These are phyloP conservation scores for Brachionus paranguensis DNA, from an alignment of 1,140 invertebrate species.

Conservation along the genomic window DNA sequence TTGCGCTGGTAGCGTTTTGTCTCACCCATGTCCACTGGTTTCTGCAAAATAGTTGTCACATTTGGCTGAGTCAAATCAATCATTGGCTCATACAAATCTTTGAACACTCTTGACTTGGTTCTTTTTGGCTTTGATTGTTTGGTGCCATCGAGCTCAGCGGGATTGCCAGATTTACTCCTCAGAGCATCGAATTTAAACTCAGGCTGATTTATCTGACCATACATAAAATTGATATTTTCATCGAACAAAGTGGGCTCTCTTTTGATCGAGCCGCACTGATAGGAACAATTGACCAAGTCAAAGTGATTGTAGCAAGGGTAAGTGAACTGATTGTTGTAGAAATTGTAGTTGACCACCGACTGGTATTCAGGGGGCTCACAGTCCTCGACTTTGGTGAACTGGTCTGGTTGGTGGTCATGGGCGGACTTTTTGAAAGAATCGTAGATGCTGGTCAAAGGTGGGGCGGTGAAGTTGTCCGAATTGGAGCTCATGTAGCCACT, in stretches of 20 bases:
- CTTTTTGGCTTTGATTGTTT: not conserved
- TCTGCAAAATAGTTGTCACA: slow-evolving; percentile 1
- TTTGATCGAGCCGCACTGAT: not conserved
- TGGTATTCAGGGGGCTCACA: not conserved
- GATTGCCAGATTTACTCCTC: not conserved
- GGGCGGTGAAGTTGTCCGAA: not conserved
- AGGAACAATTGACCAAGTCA: not conserved
- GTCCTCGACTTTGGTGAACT: not conserved
- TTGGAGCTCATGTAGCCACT: not conserved
- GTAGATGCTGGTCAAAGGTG: not conserved
- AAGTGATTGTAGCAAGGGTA: not conserved
- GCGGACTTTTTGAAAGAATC: not conserved
- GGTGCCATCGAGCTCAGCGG: not conserved
- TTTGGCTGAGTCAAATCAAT: slow-evolving; percentile 25
- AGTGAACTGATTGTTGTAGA: not conserved
- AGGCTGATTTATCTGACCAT: not conserved
- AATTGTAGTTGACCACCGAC: not conserved
- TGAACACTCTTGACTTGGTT: not conserved
- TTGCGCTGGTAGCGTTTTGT: not conserved
- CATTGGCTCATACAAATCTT: not conserved
- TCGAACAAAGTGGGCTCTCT: not conserved
- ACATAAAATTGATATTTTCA: not conserved
- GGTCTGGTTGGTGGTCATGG: no score
- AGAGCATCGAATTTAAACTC: not conserved
- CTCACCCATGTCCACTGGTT: slow-evolving; percentile 19